phyloP scores from a whole-genome alignment of 2,113 vertebrate species.

The Ciconia stormi region DNA sequence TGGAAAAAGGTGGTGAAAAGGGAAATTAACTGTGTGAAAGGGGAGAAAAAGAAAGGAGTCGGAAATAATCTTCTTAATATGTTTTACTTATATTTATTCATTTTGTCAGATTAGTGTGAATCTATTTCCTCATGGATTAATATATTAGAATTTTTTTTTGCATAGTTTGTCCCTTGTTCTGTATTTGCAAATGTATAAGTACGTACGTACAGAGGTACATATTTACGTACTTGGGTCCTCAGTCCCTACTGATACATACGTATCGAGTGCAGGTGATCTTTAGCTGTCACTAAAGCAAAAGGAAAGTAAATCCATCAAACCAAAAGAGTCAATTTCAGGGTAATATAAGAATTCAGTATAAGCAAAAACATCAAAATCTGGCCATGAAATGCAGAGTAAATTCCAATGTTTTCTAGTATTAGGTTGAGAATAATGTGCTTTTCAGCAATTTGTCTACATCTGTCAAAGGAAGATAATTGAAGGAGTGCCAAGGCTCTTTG shows the following conservation, averaged over 20 bases:
- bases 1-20: not conserved
- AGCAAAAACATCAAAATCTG: not conserved
- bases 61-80: constrained; percentile 7
- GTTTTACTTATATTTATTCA: constrained; percentile 9
- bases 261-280: not conserved
- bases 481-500: constrained; percentile 56
- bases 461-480: constrained; percentile 66
- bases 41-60: not conserved
- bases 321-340: not conserved
- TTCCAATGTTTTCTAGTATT: constrained; percentile 21
- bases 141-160: not conserved
- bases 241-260: not conserved
- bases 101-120: not conserved
- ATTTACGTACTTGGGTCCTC: not conserved
- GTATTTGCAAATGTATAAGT: not conserved
- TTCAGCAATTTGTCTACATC: constrained; percentile 40
- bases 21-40: constrained; percentile 13
- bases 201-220: not conserved
- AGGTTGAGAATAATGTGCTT: constrained; percentile 40
- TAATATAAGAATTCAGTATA: not conserved
- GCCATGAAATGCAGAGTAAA: constrained; percentile 3
- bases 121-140: not conserved
- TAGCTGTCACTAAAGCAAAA: not conserved
- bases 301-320: not conserved
- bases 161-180: not conserved